Evolutionary conservation across 2,797 vertebrate species (phyloP), one percentile per base, ranked within the genome.

Genomic region (Coregonus suidteri): DNA sequence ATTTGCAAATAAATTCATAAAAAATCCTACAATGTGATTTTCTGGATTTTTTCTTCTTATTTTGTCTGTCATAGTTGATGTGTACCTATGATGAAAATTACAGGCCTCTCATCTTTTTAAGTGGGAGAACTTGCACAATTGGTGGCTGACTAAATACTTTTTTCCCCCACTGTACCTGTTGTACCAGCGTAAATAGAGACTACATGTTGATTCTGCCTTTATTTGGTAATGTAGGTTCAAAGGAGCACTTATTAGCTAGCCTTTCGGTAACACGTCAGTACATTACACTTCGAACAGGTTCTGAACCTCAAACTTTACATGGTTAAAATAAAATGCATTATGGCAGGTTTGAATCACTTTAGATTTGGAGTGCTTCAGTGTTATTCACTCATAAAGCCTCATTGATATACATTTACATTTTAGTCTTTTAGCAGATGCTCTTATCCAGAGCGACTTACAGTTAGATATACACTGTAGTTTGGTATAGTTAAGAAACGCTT

Each of bases 151-250:
- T 25, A 25, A 25, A 25, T 25, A 25, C 25, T 25, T 25, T 25
- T 25, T 25, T 1, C 25, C 25, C 25, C 25, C 25, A 25, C 25
- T 25, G 25, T 25, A 25, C 76, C 76, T 65, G 73, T 72, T 85
- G 75, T 84, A 77, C 54, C 25, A 64, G 74, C 82, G 71, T 53
- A 77, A 86, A 85, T 77, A 41, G 66, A 56, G 74, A 81, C 78
- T 79, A 86, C 83, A 86, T 87, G 83, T 80, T 76, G 76, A 52
- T 65, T 82, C 73, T 77, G 76, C 75, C 82, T 77, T 68, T 80
- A 84, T 84, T 76, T 83, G 78, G 75, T 82, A 47, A 71, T 73
- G 52, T 68, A 52, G 51, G 77, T 78, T 75, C 68, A 83, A 86
- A 76, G 71, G 54, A 56, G 56, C 69, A 82, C 35, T 79, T 77